A percentile compares a stretch with the other conserved stretches of the same genome.
Conservation (phyloP, 2,888 invertebrate genomes). For the Meloe dianella region DNA sequence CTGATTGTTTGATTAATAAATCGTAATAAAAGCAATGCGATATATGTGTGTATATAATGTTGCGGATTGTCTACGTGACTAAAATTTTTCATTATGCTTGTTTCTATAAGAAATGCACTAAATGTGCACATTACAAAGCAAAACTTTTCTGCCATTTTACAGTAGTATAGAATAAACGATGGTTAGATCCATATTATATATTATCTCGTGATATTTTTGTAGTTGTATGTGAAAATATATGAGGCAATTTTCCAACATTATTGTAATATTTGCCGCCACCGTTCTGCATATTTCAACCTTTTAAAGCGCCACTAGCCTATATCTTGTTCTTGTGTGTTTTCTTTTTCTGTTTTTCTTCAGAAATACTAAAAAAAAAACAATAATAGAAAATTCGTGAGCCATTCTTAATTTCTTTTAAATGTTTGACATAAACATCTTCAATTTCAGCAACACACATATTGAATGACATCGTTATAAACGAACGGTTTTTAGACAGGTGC, state of each 20-base stretch:
- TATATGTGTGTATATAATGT: neutral
- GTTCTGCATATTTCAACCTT: neutral
- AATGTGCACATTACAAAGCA: neutral
- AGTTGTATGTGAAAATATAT: constrained; percentile 9
- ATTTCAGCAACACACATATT: neutral
- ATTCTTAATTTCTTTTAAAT: neutral
- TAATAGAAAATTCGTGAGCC: neutral
- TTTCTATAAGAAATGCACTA: neutral
- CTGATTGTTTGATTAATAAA: constrained; percentile 3
- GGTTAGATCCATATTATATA: constrained; percentile 3
- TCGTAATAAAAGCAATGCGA: neutral
- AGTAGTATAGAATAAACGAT: neutral
- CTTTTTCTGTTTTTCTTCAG: neutral
- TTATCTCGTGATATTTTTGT: constrained; percentile 6
- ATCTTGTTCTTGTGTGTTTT: neutral
- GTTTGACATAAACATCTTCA: neutral
- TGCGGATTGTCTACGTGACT: neutral
- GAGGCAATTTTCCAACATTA: constrained; percentile 1
- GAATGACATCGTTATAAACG: neutral
- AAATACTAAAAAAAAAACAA: neutral
- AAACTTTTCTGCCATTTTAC: neutral
- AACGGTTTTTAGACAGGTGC: neutral
- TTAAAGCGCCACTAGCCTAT: neutral
- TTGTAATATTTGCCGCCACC: neutral
- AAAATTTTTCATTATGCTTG: neutral